Evolutionary conservation across 1,140 invertebrate genomes (phyloP).

Genomic region (Drosophila kepulauana): DNA sequence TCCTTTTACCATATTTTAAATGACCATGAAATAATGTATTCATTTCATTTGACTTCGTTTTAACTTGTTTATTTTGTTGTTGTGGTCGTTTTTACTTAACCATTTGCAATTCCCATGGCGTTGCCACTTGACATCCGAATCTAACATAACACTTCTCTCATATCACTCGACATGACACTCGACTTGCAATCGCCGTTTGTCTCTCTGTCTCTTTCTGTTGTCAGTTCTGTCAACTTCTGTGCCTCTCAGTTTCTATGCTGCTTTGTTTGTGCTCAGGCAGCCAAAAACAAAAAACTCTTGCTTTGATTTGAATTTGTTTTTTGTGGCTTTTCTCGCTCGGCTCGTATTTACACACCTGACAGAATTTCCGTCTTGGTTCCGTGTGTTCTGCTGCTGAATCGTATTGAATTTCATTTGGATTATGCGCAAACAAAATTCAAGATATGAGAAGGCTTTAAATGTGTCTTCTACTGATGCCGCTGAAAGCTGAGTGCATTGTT

Average conservation of each 20-base stretch:
- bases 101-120: slow-evolving; percentile 17
- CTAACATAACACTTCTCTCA: slow-evolving; percentile 27
- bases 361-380: slow-evolving; percentile 52
- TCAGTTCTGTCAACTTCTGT: slow-evolving; percentile 24
- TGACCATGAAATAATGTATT: slow-evolving; percentile 49
- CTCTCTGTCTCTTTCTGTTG: slow-evolving; percentile 9
- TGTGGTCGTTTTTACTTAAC: not conserved
- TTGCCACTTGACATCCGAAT: slow-evolving; percentile 31
- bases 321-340: not conserved
- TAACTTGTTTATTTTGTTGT: not conserved
- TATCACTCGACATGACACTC: slow-evolving; percentile 27
- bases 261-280: slow-evolving; percentile 55
- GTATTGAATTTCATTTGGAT: slow-evolving; percentile 36
- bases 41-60: slow-evolving; percentile 17
- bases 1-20: slow-evolving; percentile 36
- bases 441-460: slow-evolving; percentile 6
- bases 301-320: slow-evolving; percentile 8
- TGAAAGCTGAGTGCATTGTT: slow-evolving; percentile 38
- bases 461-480: not conserved
- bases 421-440: slow-evolving; percentile 14
- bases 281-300: slow-evolving; percentile 57
- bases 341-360: slow-evolving; percentile 50
- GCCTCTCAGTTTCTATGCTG: slow-evolving; percentile 11
- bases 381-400: slow-evolving; percentile 35
- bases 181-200: slow-evolving; percentile 4